Base-by-base conservation (phyloP, 2,888 invertebrate species). In the Smittia aterrima region DNA sequence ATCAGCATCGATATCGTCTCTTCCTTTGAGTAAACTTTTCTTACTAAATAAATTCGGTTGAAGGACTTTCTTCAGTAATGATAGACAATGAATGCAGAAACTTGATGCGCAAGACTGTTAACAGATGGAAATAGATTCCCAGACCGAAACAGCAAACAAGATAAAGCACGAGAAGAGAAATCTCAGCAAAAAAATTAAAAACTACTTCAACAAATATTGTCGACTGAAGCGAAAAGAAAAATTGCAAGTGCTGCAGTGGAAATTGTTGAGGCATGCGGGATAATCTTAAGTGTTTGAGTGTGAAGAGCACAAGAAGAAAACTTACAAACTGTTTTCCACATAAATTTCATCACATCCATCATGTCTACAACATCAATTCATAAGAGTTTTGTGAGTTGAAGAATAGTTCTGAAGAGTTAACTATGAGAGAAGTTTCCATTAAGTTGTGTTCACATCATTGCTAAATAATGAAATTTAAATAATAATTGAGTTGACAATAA, bases 241-340 rank as follows among this genome's bases (percentile, higher is more conserved):
- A 11, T 41, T 4, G 11, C 11, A 11, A 2, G 1, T 41, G 41
- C 11, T 41, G 41, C 41, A 54, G 54, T 18, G 20, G 9, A 16
- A 18, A 16, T 54, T 32, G 32, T 9, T 32, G 32, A 32, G 32
- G 9, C 32, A 32, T 32, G 32, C 32, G 32, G 32, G 25, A 62
- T 7, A 62, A 24, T 62, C 62, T 9, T 62, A 25, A 62, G 25
- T 58, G 20, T 58, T 16, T 47, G 53, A 53, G 9, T 24, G 22
- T 11, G 25, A 25, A 9, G 25, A 25, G 62, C 9, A 54, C 3
- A 16, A 53, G 11, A 22, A 58, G 22, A 58, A 62, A 62, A 62
- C 62, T 62, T 62, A 62, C 62, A 62, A 62, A 25, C 16, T 13
- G 54, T 54, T 54, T 24, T 62, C 25, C 24, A 24, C 22, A 62